Evolutionary conservation across 2,797 vertebrate genomes (phyloP).

Genomic region (Taeniopygia guttata): DNA sequence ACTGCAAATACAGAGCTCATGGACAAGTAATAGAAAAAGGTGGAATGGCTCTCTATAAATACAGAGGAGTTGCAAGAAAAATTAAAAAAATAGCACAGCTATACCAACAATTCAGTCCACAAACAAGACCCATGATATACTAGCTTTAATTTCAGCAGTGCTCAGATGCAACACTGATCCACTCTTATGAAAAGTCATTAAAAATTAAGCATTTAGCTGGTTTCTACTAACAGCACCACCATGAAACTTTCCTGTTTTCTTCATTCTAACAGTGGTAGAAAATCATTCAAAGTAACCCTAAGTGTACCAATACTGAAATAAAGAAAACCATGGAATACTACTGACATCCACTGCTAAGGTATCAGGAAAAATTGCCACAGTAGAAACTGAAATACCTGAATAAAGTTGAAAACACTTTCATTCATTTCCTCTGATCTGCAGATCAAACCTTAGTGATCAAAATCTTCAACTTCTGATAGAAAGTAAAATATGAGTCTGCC

Average conservation of each 20-base stretch:
- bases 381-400: neutral
- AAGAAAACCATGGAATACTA: neutral
- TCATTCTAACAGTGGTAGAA: neutral
- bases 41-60: neutral
- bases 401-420: neutral
- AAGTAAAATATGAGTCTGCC: neutral
- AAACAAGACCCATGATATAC: neutral
- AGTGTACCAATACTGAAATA: neutral
- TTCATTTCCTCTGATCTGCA: neutral
- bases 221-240: neutral
- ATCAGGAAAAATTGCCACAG: neutral
- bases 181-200: neutral
- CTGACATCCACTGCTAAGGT: neutral
- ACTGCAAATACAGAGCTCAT: neutral
- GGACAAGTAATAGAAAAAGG: neutral
- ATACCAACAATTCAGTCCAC: neutral
- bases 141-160: neutral
- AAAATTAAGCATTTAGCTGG: neutral
- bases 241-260: neutral
- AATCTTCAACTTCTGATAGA: neutral
- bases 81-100: rapidly evolving
- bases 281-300: neutral
- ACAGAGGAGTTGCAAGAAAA: neutral
- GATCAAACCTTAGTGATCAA: neutral
- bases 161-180: neutral